These are phyloP conservation scores for Okamejei kenojei DNA, from an alignment of 2,797 vertebrate species.

Conservation along the genomic window DNA sequence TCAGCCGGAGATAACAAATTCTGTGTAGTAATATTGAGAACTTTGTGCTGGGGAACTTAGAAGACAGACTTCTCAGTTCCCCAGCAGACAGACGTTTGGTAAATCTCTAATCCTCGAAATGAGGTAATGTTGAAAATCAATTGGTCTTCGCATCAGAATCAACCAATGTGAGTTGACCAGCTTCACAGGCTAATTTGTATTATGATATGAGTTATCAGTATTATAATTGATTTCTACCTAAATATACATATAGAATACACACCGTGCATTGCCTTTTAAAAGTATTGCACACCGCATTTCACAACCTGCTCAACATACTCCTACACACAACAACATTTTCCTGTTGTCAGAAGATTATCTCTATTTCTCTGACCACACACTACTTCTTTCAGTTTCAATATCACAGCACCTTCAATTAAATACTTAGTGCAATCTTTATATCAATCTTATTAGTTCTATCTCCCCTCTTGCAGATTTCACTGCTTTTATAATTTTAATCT, in stretches of 20 bases:
- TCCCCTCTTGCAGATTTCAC: not conserved
- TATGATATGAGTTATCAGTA: not conserved
- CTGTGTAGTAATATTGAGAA: not conserved
- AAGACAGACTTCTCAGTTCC: too few species aligned
- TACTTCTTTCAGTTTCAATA: not conserved
- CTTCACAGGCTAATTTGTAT: not conserved
- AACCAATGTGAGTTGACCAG: not conserved
- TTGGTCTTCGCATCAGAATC: not conserved
- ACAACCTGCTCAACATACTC: not conserved
- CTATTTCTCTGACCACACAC: not conserved
- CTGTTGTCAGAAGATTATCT: slow-evolving; percentile 21
- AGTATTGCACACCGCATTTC: not conserved
- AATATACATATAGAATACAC: not conserved
- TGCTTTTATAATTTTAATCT: not conserved
- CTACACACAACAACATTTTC: not conserved
- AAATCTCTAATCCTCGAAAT: not conserved
- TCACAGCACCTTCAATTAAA: not conserved
- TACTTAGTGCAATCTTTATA: not conserved
- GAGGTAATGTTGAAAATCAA: not conserved
- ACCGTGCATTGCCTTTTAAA: not conserved
- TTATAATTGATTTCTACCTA: slow-evolving; percentile 17
- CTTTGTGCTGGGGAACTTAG: not conserved
- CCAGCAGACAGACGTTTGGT: not conserved
- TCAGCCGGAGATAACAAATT: too few species aligned
- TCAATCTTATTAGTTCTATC: not conserved